Percentiles rank a stretch among this genome's conserved stretches.
Evolutionary conservation across 2,888 invertebrate genomes (phyloP).

Genomic region (Erpobdella octoculata): DNA sequence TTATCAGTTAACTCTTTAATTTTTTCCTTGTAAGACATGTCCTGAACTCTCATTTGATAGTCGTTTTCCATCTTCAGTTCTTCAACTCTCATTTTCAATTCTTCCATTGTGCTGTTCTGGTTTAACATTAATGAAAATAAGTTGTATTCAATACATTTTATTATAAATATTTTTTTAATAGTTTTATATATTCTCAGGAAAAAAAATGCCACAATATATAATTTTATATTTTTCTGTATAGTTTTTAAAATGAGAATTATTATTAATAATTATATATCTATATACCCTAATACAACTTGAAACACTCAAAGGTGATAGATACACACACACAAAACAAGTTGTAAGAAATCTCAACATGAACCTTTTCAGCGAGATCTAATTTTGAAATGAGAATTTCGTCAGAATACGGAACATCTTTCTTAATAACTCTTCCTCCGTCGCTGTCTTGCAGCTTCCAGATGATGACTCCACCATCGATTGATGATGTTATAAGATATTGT

Average conservation of each 20-base stretch:
- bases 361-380: slow-evolving; percentile 69
- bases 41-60: slow-evolving; percentile 70
- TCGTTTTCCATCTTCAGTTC: slow-evolving; percentile 80
- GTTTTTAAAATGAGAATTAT: not conserved
- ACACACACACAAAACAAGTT: too few species aligned
- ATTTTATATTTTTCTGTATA: not conserved
- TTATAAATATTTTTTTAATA: too few species aligned
- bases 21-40: slow-evolving; percentile 70
- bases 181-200: not conserved
- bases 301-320: too few species aligned
- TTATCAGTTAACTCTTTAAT: slow-evolving; percentile 72
- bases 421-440: slow-evolving; percentile 76
- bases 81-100: slow-evolving; percentile 66
- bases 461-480: slow-evolving; percentile 70
- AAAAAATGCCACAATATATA: not conserved
- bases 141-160: too few species aligned
- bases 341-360: slow-evolving; percentile 44
- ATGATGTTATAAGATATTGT: slow-evolving; percentile 63
- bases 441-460: slow-evolving; percentile 79
- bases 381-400: slow-evolving; percentile 75
- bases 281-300: too few species aligned
- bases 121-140: too few species aligned
- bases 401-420: slow-evolving; percentile 68
- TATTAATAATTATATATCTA: too few species aligned
- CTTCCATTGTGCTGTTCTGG: slow-evolving; percentile 58